Percentiles rank a stretch among this genome's conserved stretches.
These are phyloP conservation scores for Caranx melampygus DNA, from an alignment of 2,113 vertebrate species.

Conservation along the genomic window DNA sequence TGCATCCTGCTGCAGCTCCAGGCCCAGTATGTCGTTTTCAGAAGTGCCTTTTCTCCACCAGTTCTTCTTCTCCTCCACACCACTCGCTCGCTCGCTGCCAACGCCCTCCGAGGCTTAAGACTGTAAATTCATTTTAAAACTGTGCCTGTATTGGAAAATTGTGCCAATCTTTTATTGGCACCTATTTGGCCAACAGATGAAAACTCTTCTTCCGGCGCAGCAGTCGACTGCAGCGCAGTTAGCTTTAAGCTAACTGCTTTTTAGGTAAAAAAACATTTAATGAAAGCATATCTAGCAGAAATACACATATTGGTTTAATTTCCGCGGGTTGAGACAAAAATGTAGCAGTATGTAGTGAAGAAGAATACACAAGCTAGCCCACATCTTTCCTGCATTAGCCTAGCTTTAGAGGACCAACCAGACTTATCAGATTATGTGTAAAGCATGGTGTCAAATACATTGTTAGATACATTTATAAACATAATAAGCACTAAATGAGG, in stretches of 20 bases:
- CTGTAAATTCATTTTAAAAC: conserved; percentile 19
- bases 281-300: background rate
- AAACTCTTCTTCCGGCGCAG: background rate
- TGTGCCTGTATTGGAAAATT: conserved; percentile 49
- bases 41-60: conserved; percentile 76
- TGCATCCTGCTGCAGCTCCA: conserved; percentile 34
- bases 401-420: too few species aligned
- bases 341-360: too few species aligned
- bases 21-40: conserved; percentile 31
- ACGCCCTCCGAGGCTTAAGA: conserved; percentile 25
- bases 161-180: conserved; percentile 31
- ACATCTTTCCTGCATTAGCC: too few species aligned
- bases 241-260: background rate
- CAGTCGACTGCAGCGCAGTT: background rate
- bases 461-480: too few species aligned
- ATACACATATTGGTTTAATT: conserved; percentile 1
- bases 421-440: too few species aligned
- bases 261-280: background rate
- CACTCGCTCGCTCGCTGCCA: background rate
- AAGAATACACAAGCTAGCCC: too few species aligned
- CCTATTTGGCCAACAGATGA: conserved; percentile 7
- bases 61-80: conserved; percentile 17
- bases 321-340: background rate
- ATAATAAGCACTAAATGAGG: too few species aligned
- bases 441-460: too few species aligned